A percentile compares a stretch with the other conserved stretches of the same genome.
These are phyloP conservation scores for Centropyge bicolor DNA, from an alignment of 2,797 vertebrate genomes.

Conservation along the genomic window DNA sequence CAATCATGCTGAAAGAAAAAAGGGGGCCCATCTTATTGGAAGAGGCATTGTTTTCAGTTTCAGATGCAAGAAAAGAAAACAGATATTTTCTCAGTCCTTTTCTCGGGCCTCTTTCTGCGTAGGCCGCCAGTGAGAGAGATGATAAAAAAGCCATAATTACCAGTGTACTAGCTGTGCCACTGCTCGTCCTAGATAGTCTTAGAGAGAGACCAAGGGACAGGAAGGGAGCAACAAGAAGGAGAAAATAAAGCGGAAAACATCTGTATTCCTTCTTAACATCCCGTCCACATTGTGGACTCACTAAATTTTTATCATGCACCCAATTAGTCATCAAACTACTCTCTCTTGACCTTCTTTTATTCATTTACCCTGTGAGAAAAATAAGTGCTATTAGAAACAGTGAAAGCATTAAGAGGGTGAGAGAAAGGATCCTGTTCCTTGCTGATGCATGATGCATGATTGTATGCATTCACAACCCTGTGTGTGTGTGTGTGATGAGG, in stretches of 20 bases:
- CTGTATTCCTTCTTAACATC: conserved; percentile 32
- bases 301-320: conserved; percentile 43
- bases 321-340: conserved; percentile 56
- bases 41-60: conserved; percentile 37
- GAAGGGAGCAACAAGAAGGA: conserved; percentile 10
- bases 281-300: conserved; percentile 29
- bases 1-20: conserved; percentile 58
- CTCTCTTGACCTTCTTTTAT: conserved; percentile 58
- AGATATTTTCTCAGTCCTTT: conserved; percentile 38
- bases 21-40: conserved; percentile 7
- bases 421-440: conserved; percentile 49
- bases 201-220: conserved; percentile 46
- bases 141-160: conserved; percentile 52
- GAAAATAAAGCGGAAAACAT: conserved; percentile 39
- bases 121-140: conserved; percentile 56
- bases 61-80: conserved; percentile 42
- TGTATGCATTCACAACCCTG: too few species aligned
- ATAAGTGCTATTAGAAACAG: conserved; percentile 46
- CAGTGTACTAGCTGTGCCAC: conserved; percentile 28
- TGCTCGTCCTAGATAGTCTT: conserved; percentile 54
- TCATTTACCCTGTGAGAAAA: conserved; percentile 60
- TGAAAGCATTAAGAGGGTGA: conserved; percentile 25
- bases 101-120: conserved; percentile 45
- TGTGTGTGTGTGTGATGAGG: conserved; percentile 31
- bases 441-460: conserved; percentile 58